Conservation (phyloP, 2,888 invertebrate genomes). For the Hypsopygia costalis region DNA sequence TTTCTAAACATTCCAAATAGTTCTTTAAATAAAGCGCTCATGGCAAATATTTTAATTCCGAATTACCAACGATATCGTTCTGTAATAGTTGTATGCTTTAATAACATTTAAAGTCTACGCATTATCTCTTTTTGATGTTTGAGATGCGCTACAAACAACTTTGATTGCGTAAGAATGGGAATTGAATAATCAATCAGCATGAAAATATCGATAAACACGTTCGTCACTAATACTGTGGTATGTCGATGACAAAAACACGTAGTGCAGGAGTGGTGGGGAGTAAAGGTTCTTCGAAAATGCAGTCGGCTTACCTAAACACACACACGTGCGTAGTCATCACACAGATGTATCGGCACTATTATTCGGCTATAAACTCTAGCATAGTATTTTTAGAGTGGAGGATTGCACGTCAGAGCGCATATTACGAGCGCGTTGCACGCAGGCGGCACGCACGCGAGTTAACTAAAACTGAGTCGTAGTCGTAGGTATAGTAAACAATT, state of each 20-base stretch:
- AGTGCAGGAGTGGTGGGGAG: slow-evolving; percentile 55
- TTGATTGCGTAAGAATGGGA: slow-evolving; percentile 22
- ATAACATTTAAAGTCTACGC: background rate
- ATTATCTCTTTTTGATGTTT: background rate
- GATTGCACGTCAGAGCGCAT: slow-evolving; percentile 19
- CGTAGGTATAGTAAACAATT: slow-evolving; percentile 72
- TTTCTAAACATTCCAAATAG: slow-evolving; percentile 73
- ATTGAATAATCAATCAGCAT: slow-evolving; percentile 31
- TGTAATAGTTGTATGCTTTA: background rate
- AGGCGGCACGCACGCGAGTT: slow-evolving; percentile 50
- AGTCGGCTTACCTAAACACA: slow-evolving; percentile 60
- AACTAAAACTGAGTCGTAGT: slow-evolving; percentile 65
- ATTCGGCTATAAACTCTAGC: slow-evolving; percentile 40
- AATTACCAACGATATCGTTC: slow-evolving; percentile 1
- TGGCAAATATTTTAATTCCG: slow-evolving; percentile 15
- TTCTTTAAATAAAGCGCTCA: slow-evolving; percentile 44
- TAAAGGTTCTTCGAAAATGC: slow-evolving; percentile 69
- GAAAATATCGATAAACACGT: slow-evolving; percentile 40
- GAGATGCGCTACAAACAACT: slow-evolving; percentile 8
- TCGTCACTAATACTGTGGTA: slow-evolving; percentile 55
- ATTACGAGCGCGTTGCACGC: slow-evolving; percentile 36
- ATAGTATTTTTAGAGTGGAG: slow-evolving; percentile 33
- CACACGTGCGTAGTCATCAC: slow-evolving; percentile 34
- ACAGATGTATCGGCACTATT: slow-evolving; percentile 21
- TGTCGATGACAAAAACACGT: slow-evolving; percentile 66